These are phyloP conservation scores for Ictalurus punctatus DNA, from an alignment of 2,113 vertebrate genomes.

Conservation along the genomic window DNA sequence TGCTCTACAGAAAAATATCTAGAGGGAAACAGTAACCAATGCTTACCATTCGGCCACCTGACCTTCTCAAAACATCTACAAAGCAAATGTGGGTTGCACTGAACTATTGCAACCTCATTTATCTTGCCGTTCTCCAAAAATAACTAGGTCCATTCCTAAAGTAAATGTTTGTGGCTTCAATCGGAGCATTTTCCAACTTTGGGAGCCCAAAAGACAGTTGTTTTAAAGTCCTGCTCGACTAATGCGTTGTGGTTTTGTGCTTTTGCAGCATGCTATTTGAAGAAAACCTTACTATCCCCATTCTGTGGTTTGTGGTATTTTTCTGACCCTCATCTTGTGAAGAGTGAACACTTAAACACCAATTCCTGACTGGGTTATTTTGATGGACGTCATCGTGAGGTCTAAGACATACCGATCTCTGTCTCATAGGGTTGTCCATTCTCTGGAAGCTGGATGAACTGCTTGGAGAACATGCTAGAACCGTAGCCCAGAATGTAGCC, in stretches of 20 bases:
- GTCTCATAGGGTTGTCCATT: conserved; percentile 80
- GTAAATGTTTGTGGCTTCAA: conserved; percentile 24
- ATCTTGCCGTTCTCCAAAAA: background rate
- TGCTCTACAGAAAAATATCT: background rate
- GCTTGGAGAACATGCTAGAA: conserved; percentile 83
- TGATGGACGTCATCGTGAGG: background rate
- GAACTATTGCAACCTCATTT: background rate
- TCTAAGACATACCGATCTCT: conserved; percentile 82
- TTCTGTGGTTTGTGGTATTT: conserved; percentile 31
- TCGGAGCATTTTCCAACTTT: conserved; percentile 8
- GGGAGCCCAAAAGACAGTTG: conserved; percentile 11
- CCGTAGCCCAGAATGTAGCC: conserved; percentile 93
- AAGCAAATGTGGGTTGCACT: background rate
- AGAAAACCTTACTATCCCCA: background rate
- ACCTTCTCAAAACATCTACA: conserved; percentile 22
- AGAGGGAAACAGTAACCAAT: conserved; percentile 30
- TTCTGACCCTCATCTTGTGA: background rate
- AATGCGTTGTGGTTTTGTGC: conserved; percentile 25
- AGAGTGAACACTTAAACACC: conserved; percentile 9
- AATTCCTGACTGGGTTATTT: background rate
- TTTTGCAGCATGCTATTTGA: background rate
- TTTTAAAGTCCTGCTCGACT: background rate
- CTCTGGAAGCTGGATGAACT: conserved; percentile 86
- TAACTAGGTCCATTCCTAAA: conserved; percentile 7
- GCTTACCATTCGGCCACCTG: conserved; percentile 13